Conservation (phyloP, 1,140 invertebrate species). For the Mamestra configurata region DNA sequence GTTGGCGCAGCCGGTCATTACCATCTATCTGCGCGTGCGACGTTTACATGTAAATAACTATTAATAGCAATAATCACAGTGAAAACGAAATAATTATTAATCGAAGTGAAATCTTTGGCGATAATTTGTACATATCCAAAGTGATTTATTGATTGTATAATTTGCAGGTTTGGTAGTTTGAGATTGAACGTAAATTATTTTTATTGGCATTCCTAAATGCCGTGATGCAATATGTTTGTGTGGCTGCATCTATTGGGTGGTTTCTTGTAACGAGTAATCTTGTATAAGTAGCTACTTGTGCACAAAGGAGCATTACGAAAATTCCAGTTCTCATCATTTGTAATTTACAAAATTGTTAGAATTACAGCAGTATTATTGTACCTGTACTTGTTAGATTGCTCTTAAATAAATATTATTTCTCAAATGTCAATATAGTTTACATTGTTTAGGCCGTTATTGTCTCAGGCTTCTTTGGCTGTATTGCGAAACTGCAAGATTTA, state of each 20-base stretch:
- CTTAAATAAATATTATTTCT: conserved; percentile 52
- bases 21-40: conserved; percentile 60
- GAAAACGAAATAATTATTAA: conserved; percentile 64
- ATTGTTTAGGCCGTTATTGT: conserved; percentile 59
- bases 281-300: conserved; percentile 21
- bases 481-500: conserved; percentile 64
- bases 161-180: conserved; percentile 37
- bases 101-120: conserved; percentile 55
- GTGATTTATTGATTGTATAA: conserved; percentile 51
- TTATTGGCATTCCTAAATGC: conserved; percentile 15
- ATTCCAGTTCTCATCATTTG: conserved; percentile 48
- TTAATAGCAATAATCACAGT: conserved; percentile 58
- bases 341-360: conserved; percentile 48
- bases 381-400: conserved; percentile 33
- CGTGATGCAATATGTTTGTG: conserved; percentile 2
- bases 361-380: conserved; percentile 27
- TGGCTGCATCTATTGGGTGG: conserved; percentile 18
- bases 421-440: conserved; percentile 74
- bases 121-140: conserved; percentile 50
- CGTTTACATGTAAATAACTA: conserved; percentile 58
- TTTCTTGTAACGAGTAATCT: conserved; percentile 24
- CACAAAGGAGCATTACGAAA: conserved; percentile 48
- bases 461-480: conserved; percentile 46
- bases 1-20: conserved; percentile 59
- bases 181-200: conserved; percentile 40